Evolutionary conservation across 2,797 vertebrate species (phyloP), one percentile per base, ranked within the genome.

Genomic region (Rhabdomys pumilio): DNA sequence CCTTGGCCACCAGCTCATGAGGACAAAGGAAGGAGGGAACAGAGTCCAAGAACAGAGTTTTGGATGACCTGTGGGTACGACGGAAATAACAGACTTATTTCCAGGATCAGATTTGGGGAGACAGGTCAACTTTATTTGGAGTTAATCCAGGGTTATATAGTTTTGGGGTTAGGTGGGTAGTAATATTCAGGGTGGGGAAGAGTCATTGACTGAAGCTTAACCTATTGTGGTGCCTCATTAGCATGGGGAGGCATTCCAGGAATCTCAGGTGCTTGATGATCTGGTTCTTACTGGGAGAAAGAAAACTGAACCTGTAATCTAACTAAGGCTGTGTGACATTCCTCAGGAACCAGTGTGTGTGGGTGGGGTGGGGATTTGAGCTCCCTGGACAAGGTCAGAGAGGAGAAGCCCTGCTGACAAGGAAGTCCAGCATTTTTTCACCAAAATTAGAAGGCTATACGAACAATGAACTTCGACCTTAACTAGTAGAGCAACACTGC

Each of bases 21-120:
- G n/a, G 7, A n/a, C 0, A 6, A 3, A 72, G n/a, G 3, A n/a
- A 0, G 2, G 38, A 38, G 7, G 34, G 7, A 72, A 72, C 8
- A 38, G 69, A 72, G 1, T 72, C 1, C 17, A 38, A 72, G 17
- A 72, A 72, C n/a, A 72, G 69, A 1, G 7, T 38, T 72, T 72
- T 72, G 34, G n/a, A 38, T 10, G 8, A n/a, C n/a, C 34, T 38
- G 69, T n/a, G 17, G 20, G 17, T 72, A 72, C 6, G 14, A 9
- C 1, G 1, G 17, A 72, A 38, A 72, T 72, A 72, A 20, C n/a
- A 72, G 69, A 72, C 17, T 72, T 72, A 72, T 72, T 72, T 34
- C n/a, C 17, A 72, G 34, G 69, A 38, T 72, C n/a, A 38, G 15
- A 69, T 69, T 69, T n/a, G 34, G 34, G 34, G 67, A 69, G 67